Percentiles rank a stretch among this genome's conserved stretches.
Evolutionary conservation across 2,888 invertebrate genomes (phyloP).

Genomic region (Amphipyra tragopoginis): DNA sequence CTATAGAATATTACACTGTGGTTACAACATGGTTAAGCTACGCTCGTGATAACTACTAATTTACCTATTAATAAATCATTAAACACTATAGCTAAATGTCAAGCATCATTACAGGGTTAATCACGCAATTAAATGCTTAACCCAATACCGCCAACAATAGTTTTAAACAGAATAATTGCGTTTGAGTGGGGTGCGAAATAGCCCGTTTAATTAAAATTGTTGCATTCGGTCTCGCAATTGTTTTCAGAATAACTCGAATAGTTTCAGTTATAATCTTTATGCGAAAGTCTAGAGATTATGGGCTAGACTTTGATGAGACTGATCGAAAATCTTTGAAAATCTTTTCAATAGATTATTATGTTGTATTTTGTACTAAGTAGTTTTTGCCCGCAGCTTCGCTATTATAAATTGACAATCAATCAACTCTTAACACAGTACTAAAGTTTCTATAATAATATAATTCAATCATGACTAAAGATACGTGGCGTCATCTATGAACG

Average conservation of each 20-base stretch:
- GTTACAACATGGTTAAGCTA: too few relatives aligned
- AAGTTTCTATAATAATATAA: too few relatives aligned
- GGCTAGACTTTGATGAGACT: background rate
- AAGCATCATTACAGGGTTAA: slow-evolving; percentile 29
- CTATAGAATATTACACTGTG: too few relatives aligned
- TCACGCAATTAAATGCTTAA: slow-evolving; percentile 38
- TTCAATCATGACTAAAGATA: too few relatives aligned
- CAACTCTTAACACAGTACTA: too few relatives aligned
- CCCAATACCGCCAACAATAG: slow-evolving; percentile 25
- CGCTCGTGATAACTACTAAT: background rate
- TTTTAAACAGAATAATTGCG: slow-evolving; percentile 36
- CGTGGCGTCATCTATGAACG: too few relatives aligned
- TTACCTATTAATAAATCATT: background rate
- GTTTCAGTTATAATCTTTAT: slow-evolving; percentile 4
- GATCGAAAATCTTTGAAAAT: background rate
- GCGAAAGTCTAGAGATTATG: background rate
- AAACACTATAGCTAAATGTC: slow-evolving; percentile 17
- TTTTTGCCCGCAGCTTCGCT: too few relatives aligned
- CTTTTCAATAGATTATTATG: too few relatives aligned
- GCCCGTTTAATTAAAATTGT: slow-evolving; percentile 33
- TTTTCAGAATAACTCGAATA: slow-evolving; percentile 13
- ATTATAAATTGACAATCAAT: too few relatives aligned
- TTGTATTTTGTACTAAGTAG: too few relatives aligned
- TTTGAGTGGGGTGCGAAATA: slow-evolving; percentile 9
- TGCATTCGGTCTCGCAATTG: slow-evolving; percentile 2